Conservation (phyloP, 2,113 vertebrate species). For the Gobius niger region DNA sequence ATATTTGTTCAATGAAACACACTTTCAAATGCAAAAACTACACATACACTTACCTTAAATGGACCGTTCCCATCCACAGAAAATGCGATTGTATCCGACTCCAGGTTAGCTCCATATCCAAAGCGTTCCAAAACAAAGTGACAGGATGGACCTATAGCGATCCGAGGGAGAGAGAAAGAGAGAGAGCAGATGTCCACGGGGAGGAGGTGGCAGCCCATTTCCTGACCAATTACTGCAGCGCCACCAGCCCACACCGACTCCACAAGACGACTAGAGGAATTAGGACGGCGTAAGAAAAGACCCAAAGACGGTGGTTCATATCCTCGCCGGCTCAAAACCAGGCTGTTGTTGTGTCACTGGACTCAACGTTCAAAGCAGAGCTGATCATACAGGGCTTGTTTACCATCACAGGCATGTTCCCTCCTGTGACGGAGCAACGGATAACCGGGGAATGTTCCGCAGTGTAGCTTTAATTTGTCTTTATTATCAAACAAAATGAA, state of each 20-base stretch:
- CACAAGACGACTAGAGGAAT: slow-evolving; percentile 59
- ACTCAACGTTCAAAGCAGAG: too few species aligned
- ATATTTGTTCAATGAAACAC: not conserved
- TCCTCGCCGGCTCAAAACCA: too few species aligned
- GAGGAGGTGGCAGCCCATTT: slow-evolving; percentile 63
- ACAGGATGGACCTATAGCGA: slow-evolving; percentile 12
- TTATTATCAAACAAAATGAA: too few species aligned
- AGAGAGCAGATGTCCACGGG: slow-evolving; percentile 63
- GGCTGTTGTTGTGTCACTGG: too few species aligned
- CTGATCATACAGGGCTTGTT: too few species aligned
- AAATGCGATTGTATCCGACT: slow-evolving; percentile 51
- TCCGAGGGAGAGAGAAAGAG: slow-evolving; percentile 46
- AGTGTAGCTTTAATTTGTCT: too few species aligned
- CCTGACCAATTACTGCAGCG: slow-evolving; percentile 72
- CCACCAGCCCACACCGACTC: slow-evolving; percentile 41
- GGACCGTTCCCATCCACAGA: slow-evolving; percentile 42
- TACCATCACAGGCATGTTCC: too few species aligned
- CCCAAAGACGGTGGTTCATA: too few species aligned
- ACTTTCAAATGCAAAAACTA: not conserved
- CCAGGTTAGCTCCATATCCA: slow-evolving; percentile 72
- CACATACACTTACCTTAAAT: slow-evolving; percentile 65
- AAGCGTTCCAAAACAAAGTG: slow-evolving; percentile 23
- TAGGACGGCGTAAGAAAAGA: slow-evolving; percentile 20
- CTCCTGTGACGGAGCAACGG: too few species aligned
- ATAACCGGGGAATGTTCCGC: too few species aligned